A percentile compares a stretch with the other conserved stretches of the same genome.
Conservation (phyloP, 2,797 vertebrate species). For the Eremophila alpestris region DNA sequence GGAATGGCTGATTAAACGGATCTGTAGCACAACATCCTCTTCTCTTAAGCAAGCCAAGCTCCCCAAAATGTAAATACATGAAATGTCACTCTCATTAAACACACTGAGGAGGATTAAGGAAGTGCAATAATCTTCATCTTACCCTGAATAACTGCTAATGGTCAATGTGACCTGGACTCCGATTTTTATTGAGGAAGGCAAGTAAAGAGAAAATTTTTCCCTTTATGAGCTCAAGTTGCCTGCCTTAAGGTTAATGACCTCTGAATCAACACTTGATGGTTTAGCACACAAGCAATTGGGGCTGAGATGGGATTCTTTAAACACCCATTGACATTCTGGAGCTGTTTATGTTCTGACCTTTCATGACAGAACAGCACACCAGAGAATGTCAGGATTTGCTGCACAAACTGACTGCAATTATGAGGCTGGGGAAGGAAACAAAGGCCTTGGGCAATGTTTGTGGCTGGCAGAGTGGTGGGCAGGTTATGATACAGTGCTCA, state of each 20-base stretch:
- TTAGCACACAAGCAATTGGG: background rate
- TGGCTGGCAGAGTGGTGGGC: background rate
- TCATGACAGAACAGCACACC: conserved; percentile 41
- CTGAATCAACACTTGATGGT: conserved; percentile 18
- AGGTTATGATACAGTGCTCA: background rate
- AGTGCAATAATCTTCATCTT: background rate
- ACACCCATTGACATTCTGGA: conserved; percentile 52
- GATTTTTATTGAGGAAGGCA: background rate
- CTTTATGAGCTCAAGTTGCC: background rate
- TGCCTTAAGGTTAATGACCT: conserved; percentile 19
- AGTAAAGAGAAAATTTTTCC: background rate
- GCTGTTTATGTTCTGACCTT: conserved; percentile 53
- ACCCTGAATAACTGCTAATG: background rate
- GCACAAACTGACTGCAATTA: conserved; percentile 20
- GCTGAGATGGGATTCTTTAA: conserved; percentile 38
- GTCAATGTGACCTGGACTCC: background rate
- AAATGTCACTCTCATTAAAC: conserved; percentile 10
- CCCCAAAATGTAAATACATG: background rate
- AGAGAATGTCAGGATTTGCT: conserved; percentile 9
- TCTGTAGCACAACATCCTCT: background rate
- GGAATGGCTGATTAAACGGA: background rate
- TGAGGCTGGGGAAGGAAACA: conserved; percentile 7
- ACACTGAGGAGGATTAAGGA: background rate
- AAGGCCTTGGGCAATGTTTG: background rate
- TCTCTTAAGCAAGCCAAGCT: background rate